Percentiles rank a stretch among this genome's conserved stretches.
Evolutionary conservation across 1,140 invertebrate species (phyloP).

Genomic region (Parasteatoda tepidariorum): DNA sequence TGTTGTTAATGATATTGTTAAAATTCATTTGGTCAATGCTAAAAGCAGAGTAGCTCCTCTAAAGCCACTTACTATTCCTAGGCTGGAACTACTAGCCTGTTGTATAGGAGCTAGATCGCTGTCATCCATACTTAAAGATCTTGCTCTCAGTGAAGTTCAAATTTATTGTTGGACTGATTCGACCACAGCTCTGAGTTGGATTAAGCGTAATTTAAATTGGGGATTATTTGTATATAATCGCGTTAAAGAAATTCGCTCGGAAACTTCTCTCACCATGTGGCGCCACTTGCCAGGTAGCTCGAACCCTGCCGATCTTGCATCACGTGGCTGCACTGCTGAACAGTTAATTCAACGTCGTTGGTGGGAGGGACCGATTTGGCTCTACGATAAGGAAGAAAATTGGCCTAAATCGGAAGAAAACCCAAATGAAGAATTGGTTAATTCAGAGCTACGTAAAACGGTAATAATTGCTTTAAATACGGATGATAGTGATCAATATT

Average conservation of each 20-base stretch:
- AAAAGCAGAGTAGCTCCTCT: no score
- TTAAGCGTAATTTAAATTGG: neutral
- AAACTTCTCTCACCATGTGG: neutral
- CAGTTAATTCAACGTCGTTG: conserved; percentile 2
- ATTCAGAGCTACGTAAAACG: no score
- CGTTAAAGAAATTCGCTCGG: neutral
- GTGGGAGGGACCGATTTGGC: conserved; percentile 44
- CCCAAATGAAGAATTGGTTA: conserved; percentile 22
- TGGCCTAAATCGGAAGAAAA: conserved; percentile 33
- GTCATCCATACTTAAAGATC: no score
- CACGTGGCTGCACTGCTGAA: neutral
- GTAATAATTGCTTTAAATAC: no score
- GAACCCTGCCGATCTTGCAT: conserved; percentile 13
- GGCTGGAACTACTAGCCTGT: conserved; percentile 18
- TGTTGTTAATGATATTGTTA: conserved; percentile 9
- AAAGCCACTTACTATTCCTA: conserved; percentile 9
- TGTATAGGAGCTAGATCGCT: no score
- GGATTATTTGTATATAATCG: conserved; percentile 6
- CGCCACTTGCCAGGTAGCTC: neutral
- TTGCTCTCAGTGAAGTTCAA: neutral
- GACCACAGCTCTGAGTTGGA: conserved; percentile 6
- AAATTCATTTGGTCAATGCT: conserved; percentile 45
- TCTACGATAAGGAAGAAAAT: neutral
- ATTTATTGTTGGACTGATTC: conserved; percentile 42
- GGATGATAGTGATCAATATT: conserved; percentile 6